Conservation (phyloP, 2,888 invertebrate species). For the Heterodera filipjevi region DNA sequence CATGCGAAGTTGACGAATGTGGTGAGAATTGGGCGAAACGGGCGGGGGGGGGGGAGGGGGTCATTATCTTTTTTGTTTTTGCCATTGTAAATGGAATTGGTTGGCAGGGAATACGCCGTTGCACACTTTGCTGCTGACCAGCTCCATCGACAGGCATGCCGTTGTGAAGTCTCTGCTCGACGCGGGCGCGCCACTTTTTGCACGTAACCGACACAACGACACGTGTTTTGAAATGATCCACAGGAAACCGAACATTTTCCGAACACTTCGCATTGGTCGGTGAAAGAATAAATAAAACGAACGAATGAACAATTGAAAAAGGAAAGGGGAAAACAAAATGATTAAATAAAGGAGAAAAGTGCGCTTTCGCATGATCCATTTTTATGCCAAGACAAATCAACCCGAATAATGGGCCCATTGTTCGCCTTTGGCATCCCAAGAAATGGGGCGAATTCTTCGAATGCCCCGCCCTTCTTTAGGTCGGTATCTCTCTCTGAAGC, state of each 20-base stretch:
- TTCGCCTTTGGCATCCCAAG: background rate
- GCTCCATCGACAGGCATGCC: slow-evolving; percentile 35
- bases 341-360: too few species aligned
- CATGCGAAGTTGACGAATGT: slow-evolving; percentile 37
- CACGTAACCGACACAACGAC: slow-evolving; percentile 42
- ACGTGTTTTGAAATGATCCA: slow-evolving; percentile 44
- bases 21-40: slow-evolving; percentile 18
- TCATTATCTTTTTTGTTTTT: background rate
- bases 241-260: slow-evolving; percentile 15
- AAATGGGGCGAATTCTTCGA: background rate
- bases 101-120: slow-evolving; percentile 47
- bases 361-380: too few species aligned
- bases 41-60: too few species aligned
- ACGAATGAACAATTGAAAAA: background rate
- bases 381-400: too few species aligned
- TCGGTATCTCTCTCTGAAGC: slow-evolving; percentile 30
- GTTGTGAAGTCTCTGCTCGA: slow-evolving; percentile 43
- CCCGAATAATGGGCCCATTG: background rate
- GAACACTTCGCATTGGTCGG: slow-evolving; percentile 1
- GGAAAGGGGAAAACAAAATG: too few species aligned
- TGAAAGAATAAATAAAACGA: background rate
- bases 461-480: slow-evolving; percentile 23
- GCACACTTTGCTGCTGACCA: slow-evolving; percentile 45
- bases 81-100: background rate
- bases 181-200: slow-evolving; percentile 43